These are phyloP conservation scores for Melipona quadrifasciata DNA, from an alignment of 1,140 invertebrate species.

Conservation along the genomic window DNA sequence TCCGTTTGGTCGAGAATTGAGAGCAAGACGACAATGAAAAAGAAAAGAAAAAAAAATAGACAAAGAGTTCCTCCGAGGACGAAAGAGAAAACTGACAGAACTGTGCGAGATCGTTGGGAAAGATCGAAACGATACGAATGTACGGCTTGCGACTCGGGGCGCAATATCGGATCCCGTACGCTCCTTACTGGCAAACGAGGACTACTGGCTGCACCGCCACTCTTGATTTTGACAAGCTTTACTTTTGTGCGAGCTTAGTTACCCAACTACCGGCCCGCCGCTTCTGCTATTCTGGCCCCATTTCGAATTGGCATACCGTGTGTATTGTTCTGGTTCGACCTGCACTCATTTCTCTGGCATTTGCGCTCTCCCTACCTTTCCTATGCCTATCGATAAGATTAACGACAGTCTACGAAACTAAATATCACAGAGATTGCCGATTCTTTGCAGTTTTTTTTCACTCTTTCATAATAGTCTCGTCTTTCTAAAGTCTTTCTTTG, in stretches of 20 bases:
- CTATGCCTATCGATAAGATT: neutral
- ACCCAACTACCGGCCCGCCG: constrained; percentile 72
- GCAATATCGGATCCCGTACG: constrained; percentile 35
- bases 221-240: constrained; percentile 79
- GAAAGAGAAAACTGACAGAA: neutral
- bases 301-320: constrained; percentile 78
- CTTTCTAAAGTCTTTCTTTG: neutral
- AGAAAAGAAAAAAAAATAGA: neutral
- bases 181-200: constrained; percentile 57
- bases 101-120: too few relatives aligned
- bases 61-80: too few relatives aligned
- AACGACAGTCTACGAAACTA: neutral
- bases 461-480: too few relatives aligned
- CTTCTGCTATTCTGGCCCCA: constrained; percentile 78
- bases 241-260: constrained; percentile 65
- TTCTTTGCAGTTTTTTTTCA: neutral
- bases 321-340: constrained; percentile 76
- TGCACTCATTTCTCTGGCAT: constrained; percentile 76
- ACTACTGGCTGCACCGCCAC: constrained; percentile 55
- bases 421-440: neutral
- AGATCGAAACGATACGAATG: neutral
- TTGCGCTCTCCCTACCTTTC: constrained; percentile 49
- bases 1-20: neutral
- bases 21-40: neutral
- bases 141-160: neutral